phyloP scores from a whole-genome alignment of 1,140 invertebrate genomes.

The Drosophila littoralis region DNA sequence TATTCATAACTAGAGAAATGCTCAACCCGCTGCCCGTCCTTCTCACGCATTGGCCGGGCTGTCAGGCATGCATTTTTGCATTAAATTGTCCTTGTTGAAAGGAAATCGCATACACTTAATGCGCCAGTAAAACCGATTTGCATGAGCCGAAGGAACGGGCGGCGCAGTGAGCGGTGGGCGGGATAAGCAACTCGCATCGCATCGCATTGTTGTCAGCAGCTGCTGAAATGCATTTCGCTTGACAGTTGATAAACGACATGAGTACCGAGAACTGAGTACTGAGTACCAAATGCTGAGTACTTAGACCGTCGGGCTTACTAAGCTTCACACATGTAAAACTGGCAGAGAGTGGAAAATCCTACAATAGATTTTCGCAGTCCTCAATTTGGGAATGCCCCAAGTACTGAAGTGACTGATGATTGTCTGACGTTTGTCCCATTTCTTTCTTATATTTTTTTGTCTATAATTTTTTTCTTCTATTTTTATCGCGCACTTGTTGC shows the following conservation, averaged over 20 bases:
- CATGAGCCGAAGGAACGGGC: constrained; percentile 43
- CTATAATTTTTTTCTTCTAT: constrained; percentile 1
- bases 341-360: constrained; percentile 16
- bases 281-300: constrained; percentile 22
- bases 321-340: constrained; percentile 37
- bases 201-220: constrained; percentile 58
- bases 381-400: constrained; percentile 51
- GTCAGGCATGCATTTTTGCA: constrained; percentile 75
- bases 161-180: background rate
- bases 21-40: constrained; percentile 14
- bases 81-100: constrained; percentile 79
- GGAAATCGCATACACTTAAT: constrained; percentile 80
- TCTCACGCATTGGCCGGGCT: constrained; percentile 51
- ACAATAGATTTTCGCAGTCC: constrained; percentile 27
- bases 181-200: constrained; percentile 35
- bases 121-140: constrained; percentile 70
- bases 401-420: constrained; percentile 69
- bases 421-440: constrained; percentile 49
- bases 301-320: constrained; percentile 45
- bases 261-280: constrained; percentile 45
- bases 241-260: constrained; percentile 78
- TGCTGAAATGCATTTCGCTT: constrained; percentile 66
- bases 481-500: constrained; percentile 75
- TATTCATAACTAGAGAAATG: constrained; percentile 72
- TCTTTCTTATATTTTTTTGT: background rate